A percentile compares a stretch with the other conserved stretches of the same genome.
Conservation (phyloP, 2,888 invertebrate genomes). For the Calliscelio sp. region DNA sequence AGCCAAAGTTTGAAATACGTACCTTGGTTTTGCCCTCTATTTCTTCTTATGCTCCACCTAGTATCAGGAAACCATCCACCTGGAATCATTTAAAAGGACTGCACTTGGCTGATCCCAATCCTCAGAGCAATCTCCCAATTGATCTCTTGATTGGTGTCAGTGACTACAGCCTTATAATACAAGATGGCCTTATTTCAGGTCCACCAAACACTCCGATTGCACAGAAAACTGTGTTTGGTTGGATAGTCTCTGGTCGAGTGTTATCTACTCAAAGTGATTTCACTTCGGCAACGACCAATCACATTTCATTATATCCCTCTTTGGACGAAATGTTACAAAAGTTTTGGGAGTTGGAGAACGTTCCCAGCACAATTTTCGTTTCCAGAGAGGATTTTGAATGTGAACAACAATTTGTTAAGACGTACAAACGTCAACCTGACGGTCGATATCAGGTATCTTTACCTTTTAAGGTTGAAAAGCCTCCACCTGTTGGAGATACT, state of each 20-base stretch:
- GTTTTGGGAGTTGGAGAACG: background rate
- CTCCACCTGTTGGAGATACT: background rate
- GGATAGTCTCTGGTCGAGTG: background rate
- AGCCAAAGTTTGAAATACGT: too few species aligned
- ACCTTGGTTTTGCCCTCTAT: background rate
- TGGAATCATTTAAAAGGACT: background rate
- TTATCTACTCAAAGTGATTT: background rate
- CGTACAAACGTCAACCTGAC: background rate
- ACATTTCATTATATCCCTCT: background rate
- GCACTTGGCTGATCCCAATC: background rate
- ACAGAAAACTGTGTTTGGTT: background rate
- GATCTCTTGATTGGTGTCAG: background rate
- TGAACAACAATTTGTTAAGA: background rate
- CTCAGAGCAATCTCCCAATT: background rate
- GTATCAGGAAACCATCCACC: too few species aligned
- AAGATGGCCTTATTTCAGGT: background rate
- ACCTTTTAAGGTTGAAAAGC: background rate
- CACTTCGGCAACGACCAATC: background rate
- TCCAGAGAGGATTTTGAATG: background rate
- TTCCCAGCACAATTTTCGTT: background rate
- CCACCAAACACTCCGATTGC: background rate
- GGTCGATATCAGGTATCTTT: conserved; percentile 12
- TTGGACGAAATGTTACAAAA: background rate
- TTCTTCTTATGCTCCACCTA: background rate
- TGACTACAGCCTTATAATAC: background rate